Percentiles rank a stretch among this genome's conserved stretches.
Evolutionary conservation across 2,888 invertebrate genomes (phyloP).

Genomic region (Synergus laeviventris): DNA sequence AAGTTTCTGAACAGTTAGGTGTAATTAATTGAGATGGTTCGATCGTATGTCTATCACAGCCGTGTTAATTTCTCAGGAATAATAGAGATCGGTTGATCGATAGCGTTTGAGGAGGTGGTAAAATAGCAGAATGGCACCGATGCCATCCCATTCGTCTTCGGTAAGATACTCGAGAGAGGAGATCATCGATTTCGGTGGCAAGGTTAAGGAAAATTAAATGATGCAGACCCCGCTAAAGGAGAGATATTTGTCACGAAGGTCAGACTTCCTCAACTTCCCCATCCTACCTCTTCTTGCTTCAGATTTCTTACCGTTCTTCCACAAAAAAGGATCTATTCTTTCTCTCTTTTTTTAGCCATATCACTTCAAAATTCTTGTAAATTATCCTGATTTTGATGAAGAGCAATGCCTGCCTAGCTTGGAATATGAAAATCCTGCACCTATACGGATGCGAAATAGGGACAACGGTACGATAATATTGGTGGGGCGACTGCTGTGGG

Average conservation of each 20-base stretch:
- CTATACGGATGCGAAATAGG: background rate
- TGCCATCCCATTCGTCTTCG: conserved; percentile 74
- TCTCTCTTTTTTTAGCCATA: background rate
- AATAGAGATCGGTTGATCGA: conserved; percentile 72
- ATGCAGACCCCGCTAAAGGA: conserved; percentile 73
- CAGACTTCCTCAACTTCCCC: conserved; percentile 61
- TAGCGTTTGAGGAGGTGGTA: conserved; percentile 66
- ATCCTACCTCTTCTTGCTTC: conserved; percentile 49
- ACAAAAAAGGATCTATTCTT: background rate
- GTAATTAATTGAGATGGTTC: conserved; percentile 47
- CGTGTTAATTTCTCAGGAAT: conserved; percentile 71
- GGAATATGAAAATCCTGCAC: no score
- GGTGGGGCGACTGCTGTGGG: conserved; percentile 49
- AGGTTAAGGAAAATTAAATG: conserved; percentile 76
- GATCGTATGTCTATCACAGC: conserved; percentile 49
- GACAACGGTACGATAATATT: background rate
- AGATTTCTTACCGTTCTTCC: background rate
- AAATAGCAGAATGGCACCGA: conserved; percentile 71
- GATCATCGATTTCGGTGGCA: conserved; percentile 74
- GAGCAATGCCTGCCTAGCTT: no score
- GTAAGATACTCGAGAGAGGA: conserved; percentile 71
- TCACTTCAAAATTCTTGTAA: background rate
- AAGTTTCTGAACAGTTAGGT: background rate
- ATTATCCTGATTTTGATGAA: no score
- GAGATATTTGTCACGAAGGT: conserved; percentile 71